These are phyloP conservation scores for Smittia sp. DNA, from an alignment of 2,888 invertebrate genomes.

Conservation along the genomic window DNA sequence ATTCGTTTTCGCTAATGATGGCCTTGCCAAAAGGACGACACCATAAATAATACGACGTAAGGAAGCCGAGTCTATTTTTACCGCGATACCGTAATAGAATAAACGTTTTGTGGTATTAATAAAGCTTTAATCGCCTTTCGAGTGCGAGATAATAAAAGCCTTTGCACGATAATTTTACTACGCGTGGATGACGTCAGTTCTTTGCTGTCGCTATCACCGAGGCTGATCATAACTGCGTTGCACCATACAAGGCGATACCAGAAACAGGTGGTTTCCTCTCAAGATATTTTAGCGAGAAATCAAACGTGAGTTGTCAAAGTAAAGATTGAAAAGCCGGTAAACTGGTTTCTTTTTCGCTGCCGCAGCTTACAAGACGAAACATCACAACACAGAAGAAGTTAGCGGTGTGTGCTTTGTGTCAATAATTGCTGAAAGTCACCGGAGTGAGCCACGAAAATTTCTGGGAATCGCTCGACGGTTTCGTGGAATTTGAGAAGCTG, in stretches of 20 bases:
- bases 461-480: conserved; percentile 4
- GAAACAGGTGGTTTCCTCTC: background rate
- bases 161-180: too few relatives aligned
- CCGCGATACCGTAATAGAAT: background rate
- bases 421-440: background rate
- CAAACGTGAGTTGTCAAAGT: background rate
- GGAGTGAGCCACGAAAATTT: conserved; percentile 16
- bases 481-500: background rate
- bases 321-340: conserved; percentile 4
- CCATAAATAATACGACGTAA: background rate
- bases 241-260: background rate
- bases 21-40: conserved; percentile 2
- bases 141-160: conserved; percentile 8
- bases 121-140: background rate
- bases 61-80: background rate
- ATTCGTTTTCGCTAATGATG: background rate
- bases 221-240: background rate
- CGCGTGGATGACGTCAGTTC: background rate
- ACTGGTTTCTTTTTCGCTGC: background rate
- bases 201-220: background rate
- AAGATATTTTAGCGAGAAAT: background rate
- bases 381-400: conserved; percentile 20
- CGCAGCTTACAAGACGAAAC: background rate
- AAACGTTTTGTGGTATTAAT: background rate
- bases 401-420: conserved; percentile 15